A percentile compares a stretch with the other conserved stretches of the same genome.
Conservation (phyloP, 2,113 vertebrate genomes). For the Pygoscelis adeliae region DNA sequence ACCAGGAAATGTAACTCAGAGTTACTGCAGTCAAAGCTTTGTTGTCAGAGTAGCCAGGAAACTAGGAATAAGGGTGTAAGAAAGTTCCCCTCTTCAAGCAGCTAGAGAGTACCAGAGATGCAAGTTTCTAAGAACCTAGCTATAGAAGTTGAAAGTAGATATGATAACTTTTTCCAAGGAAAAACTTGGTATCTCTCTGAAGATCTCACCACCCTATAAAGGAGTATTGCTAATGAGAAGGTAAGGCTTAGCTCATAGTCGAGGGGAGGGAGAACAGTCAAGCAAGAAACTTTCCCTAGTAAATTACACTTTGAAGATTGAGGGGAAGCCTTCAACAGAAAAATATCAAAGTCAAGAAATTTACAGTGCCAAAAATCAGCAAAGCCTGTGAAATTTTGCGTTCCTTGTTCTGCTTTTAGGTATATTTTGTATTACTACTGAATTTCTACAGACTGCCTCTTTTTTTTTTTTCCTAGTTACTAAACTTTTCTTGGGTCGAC, state of each 20-base stretch:
- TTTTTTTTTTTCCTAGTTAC: background rate
- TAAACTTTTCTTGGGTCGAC: background rate
- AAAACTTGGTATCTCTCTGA: background rate
- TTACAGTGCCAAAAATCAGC: background rate
- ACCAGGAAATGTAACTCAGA: background rate
- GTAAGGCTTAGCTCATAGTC: background rate
- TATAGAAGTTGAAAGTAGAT: background rate
- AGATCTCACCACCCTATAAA: background rate
- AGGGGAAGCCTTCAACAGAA: background rate
- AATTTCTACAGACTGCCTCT: background rate
- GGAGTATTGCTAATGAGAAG: background rate
- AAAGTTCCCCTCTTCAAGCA: background rate
- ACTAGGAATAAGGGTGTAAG: background rate
- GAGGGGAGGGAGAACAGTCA: background rate
- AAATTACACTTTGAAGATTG: background rate
- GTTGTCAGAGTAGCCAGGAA: background rate
- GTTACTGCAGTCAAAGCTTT: background rate
- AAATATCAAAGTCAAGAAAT: background rate
- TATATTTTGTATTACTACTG: background rate
- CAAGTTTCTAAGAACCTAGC: background rate
- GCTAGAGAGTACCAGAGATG: background rate
- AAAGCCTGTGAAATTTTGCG: background rate
- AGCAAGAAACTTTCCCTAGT: background rate
- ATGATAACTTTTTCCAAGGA: background rate
- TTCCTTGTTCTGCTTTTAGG: background rate